Evolutionary conservation across 2,113 vertebrate genomes (phyloP), one percentile per base, ranked within the genome.

Genomic region (Tympanuchus pallidicinctus): DNA sequence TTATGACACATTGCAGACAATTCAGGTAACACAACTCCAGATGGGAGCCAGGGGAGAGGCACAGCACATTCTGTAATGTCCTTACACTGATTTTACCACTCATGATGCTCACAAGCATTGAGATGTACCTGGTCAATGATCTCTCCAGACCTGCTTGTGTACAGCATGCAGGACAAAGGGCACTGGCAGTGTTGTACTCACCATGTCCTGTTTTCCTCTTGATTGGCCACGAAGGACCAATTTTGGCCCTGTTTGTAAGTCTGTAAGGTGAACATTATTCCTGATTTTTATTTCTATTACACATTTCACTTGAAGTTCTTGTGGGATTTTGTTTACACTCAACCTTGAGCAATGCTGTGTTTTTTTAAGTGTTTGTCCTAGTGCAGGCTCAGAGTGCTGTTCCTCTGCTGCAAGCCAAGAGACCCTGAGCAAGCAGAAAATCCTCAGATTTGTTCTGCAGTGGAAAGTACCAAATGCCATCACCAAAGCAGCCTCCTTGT

Each of bases 211-310:
- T 34, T n/a, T 8, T 77, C 60, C 36, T 66, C 50, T 36, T 36
- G 0, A 11, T n/a, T 17, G 38, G 57, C 24, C 81, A 36, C 1
- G 30, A 48, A 0, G 0, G 20, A 66, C 30, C n/a, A 11, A 0
- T 84, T 87, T 25, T 89, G 61, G 50, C 61, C 16, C 34, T 69
- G 24, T 36, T 72, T 61, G 15, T 86, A 45, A 77, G 6, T 21
- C 18, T 10, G 3, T 4, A 17, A 42, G 36, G 20, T 20, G 12
- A 61, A 40, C 47, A 17, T 34, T 34, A 81, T n/a, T 74, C 20
- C 28, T 10, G 45, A 28, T 24, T 36, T 81, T 45, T 42, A 76
- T 28, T 38, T 57, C 59, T 57, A 3, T 72, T 40, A 42, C 30
- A 70, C 28, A 12, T 43, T 60, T 64, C 57, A 38, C 43, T 47